phyloP scores from a whole-genome alignment of 2,797 vertebrate genomes.

The Morelia viridis region DNA sequence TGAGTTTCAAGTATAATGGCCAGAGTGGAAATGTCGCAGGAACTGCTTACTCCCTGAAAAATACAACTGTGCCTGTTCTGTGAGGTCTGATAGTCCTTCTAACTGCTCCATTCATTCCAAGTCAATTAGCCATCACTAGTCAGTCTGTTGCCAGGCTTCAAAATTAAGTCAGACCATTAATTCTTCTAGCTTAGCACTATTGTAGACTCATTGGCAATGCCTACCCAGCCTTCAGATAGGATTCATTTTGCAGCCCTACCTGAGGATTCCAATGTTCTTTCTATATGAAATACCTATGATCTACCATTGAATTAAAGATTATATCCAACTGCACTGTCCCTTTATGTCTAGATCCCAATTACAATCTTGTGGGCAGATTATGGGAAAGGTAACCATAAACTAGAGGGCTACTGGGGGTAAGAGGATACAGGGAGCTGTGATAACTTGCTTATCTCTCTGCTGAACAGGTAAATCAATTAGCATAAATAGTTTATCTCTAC shows the following conservation, averaged over 20 bases:
- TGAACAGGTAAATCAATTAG: not conserved
- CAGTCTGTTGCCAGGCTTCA: not conserved
- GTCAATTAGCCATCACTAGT: not conserved
- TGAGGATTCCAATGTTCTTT: not conserved
- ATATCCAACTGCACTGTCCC: not conserved
- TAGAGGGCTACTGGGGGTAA: no score
- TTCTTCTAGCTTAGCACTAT: not conserved
- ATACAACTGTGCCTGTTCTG: not conserved
- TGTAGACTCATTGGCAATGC: not conserved
- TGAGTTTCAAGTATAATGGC: not conserved
- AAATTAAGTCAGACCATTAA: not conserved
- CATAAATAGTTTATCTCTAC: not conserved
- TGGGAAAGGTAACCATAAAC: not conserved
- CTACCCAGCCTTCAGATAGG: no score
- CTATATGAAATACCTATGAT: not conserved
- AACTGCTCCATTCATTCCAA: not conserved
- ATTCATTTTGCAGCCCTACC: not conserved
- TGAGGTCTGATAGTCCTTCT: not conserved
- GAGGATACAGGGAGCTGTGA: no score
- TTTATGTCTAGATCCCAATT: not conserved
- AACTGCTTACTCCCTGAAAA: no score
- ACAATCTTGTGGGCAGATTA: not conserved
- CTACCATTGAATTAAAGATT: no score
- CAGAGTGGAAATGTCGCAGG: not conserved
- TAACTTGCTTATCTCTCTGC: not conserved